Base-by-base conservation (phyloP, 2,888 invertebrate genomes). In the Hyposoter dolosus region DNA sequence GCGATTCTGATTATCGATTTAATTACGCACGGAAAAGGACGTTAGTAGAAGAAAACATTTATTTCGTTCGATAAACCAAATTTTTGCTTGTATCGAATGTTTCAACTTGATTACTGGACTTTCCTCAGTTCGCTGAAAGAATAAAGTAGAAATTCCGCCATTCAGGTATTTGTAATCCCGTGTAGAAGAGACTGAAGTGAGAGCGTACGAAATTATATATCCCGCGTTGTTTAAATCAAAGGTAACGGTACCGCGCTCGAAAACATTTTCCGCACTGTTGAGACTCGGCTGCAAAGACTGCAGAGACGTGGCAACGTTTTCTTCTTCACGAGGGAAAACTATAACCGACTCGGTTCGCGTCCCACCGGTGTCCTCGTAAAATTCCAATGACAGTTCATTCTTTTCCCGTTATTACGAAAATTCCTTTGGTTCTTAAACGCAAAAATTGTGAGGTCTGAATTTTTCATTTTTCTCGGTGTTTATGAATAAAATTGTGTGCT, bases 211-310 rank as follows among this genome's bases (percentile, higher is more conserved):
- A 50, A 72, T 66, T 32, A 23, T 15, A 15, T 76, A 45, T 63
- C 35, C 15, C 56, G 63, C 65, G 65, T 45, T 47, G 32, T 19
- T 47, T 43, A 63, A 35, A 76, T 45, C 76, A 50, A 23, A 65
- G 47, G 78, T 66, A 84, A 84, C 84, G 84, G 84, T 84, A 81
- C 72, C 53, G 75, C 71, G 81, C 66, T 84, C 76, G 84, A 81
- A 84, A 82, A 81, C 45, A 78, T 81, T 84, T 84, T 81, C 84
- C 84, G 77, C 81, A 72, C 43, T 66, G 84, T 72, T 78, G 78
- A 56, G 78, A 66, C 76, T 77, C 65, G 35, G 43, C 43, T 28
- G 19, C 32, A n/a, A 65, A 15, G 45, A 19, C 19, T 47, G 65
- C 75, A 80, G 45, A 84, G 69, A 80, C 71, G 76, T 76, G 63